Conservation (phyloP, 2,113 vertebrate genomes). For the Salvelinus fontinalis region DNA sequence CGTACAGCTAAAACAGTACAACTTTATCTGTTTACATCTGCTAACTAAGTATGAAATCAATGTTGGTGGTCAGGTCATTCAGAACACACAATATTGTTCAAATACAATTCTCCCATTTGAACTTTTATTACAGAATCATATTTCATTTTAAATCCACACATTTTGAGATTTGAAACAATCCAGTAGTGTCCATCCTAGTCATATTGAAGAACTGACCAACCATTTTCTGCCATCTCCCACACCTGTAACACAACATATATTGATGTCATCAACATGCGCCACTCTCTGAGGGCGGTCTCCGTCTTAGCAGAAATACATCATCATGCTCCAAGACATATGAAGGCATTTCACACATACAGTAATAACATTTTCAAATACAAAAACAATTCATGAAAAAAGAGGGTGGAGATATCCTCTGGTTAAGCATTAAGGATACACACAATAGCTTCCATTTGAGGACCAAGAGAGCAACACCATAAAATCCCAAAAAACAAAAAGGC, state of each 20-base stretch:
- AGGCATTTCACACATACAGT: conserved; percentile 56
- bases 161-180: conserved; percentile 44
- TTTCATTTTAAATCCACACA: conserved; percentile 30
- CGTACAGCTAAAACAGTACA: neutral
- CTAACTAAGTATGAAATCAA: neutral
- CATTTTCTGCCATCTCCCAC: conserved; percentile 38
- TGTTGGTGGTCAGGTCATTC: neutral
- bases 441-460: neutral
- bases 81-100: neutral
- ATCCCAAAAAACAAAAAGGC: neutral
- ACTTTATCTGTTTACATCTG: neutral
- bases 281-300: conserved; percentile 51
- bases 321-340: conserved; percentile 67
- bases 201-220: conserved; percentile 24
- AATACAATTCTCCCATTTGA: neutral
- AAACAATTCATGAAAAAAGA: conserved; percentile 56
- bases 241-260: conserved; percentile 23
- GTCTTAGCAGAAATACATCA: conserved; percentile 51
- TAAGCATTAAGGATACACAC: neutral
- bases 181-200: neutral
- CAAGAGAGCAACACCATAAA: neutral
- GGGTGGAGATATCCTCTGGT: conserved; percentile 29
- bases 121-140: conserved; percentile 28
- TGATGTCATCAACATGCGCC: conserved; percentile 38
- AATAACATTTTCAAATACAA: conserved; percentile 47